A percentile compares a stretch with the other conserved stretches of the same genome.
phyloP scores from a whole-genome alignment of 1,140 invertebrate species.

The Centruroides sculpturatus region DNA sequence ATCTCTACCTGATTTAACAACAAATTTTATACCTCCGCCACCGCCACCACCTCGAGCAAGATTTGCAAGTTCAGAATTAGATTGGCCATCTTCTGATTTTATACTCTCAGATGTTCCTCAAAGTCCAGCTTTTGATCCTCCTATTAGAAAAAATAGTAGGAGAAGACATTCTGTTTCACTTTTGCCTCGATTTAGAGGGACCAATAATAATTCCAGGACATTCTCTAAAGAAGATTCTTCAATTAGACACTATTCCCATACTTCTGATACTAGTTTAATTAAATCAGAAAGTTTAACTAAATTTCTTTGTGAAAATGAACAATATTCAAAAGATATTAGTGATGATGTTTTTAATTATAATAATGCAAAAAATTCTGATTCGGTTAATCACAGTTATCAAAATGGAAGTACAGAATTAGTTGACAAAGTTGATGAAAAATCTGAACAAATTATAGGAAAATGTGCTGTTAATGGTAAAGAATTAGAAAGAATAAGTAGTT shows the following conservation, averaged over 20 bases:
- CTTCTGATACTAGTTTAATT: too few species aligned
- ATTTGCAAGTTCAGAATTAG: slow-evolving; percentile 4
- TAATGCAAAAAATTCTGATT: too few species aligned
- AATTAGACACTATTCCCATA: too few species aligned
- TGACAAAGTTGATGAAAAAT: too few species aligned
- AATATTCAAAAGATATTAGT: too few species aligned
- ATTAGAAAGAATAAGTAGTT: not conserved
- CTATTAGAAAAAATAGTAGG: not conserved
- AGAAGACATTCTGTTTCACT: too few species aligned
- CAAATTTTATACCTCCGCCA: slow-evolving; percentile 8
- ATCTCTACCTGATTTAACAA: slow-evolving; percentile 32
- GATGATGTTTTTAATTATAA: too few species aligned
- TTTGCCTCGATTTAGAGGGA: too few species aligned
- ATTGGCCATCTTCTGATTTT: not conserved
- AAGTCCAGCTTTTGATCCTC: slow-evolving; percentile 1
- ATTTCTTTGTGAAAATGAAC: too few species aligned
- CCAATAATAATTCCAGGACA: not conserved
- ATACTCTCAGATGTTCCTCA: not conserved
- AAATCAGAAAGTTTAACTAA: too few species aligned
- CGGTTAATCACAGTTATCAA: too few species aligned
- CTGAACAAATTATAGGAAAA: not conserved
- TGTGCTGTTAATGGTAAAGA: not conserved
- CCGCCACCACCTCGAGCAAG: slow-evolving; percentile 9
- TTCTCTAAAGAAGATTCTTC: not conserved
- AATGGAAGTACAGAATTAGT: too few species aligned